These are phyloP conservation scores for Baryphthengus martii DNA, from an alignment of 2,113 vertebrate genomes.

Conservation along the genomic window DNA sequence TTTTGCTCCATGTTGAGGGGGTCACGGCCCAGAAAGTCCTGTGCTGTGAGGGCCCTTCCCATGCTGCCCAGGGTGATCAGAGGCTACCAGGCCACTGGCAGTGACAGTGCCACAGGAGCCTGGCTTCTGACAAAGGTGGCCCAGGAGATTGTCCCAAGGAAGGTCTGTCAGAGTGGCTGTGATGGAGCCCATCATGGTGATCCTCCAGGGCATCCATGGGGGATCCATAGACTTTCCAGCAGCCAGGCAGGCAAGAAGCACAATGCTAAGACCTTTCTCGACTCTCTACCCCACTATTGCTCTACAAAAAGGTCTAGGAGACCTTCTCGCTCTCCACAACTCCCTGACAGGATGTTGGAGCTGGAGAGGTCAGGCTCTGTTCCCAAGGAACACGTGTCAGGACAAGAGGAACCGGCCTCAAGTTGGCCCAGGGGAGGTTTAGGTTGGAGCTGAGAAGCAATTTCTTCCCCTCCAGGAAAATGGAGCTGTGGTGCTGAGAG, in stretches of 20 bases:
- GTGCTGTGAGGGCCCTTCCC: rapidly evolving
- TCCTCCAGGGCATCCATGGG: rapidly evolving
- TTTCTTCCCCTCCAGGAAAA: no score
- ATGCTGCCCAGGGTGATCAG: rapidly evolving
- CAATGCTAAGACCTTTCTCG: not conserved
- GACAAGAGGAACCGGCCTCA: no score
- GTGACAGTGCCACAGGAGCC: not conserved
- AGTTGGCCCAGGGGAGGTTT: no score
- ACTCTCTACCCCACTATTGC: not conserved
- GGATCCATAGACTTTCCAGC: rapidly evolving
- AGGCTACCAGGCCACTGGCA: not conserved
- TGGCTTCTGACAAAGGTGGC: no score
- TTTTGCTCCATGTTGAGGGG: not conserved
- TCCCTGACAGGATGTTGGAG: no score
- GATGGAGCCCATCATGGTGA: rapidly evolving
- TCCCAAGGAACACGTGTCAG: no score
- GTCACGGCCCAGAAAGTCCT: not conserved
- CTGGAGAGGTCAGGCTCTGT: no score
- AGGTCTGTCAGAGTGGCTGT: rapidly evolving
- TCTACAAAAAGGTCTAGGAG: no score
- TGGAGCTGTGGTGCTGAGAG: no score
- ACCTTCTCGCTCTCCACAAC: no score
- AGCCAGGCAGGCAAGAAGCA: not conserved
- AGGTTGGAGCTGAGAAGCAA: no score
- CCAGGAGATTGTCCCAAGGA: not conserved